A percentile compares a stretch with the other conserved stretches of the same genome.
Conservation (phyloP, 2,797 vertebrate species). For the Epinephelus awoara region DNA sequence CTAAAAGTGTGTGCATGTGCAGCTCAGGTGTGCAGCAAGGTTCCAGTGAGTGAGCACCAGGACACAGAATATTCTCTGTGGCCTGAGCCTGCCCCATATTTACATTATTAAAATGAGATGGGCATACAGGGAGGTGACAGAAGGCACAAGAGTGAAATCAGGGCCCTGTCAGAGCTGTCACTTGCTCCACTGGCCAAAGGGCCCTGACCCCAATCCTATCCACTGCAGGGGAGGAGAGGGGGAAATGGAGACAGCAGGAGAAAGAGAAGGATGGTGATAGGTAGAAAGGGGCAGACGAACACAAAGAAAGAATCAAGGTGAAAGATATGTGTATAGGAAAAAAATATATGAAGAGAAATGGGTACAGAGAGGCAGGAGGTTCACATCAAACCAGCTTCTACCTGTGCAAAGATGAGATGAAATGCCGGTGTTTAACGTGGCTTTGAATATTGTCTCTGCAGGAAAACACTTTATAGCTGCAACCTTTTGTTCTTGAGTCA, state of each 20-base stretch:
- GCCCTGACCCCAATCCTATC: constrained; percentile 85
- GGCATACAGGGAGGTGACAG: constrained; percentile 83
- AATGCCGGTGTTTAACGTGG: no score
- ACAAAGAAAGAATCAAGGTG: constrained; percentile 28
- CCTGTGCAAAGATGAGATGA: not conserved
- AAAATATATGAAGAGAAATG: constrained; percentile 4
- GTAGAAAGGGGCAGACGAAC: constrained; percentile 27
- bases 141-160: constrained; percentile 81
- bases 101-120: constrained; percentile 87
- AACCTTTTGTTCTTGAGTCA: not conserved
- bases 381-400: constrained; percentile 12
- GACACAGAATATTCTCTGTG: constrained; percentile 77
- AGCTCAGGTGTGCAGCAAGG: constrained; percentile 66
- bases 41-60: constrained; percentile 77
- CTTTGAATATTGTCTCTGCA: not conserved
- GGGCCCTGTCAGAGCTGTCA: constrained; percentile 86
- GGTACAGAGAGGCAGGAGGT: not conserved
- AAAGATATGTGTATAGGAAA: constrained; percentile 25
- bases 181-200: constrained; percentile 84
- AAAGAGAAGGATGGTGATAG: constrained; percentile 54
- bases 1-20: constrained; percentile 36
- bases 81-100: constrained; percentile 79
- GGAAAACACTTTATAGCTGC: not conserved
- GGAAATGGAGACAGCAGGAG: constrained; percentile 60
- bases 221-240: constrained; percentile 77